Evolutionary conservation across 2,797 vertebrate genomes (phyloP).

Genomic region (Borostomias antarcticus): DNA sequence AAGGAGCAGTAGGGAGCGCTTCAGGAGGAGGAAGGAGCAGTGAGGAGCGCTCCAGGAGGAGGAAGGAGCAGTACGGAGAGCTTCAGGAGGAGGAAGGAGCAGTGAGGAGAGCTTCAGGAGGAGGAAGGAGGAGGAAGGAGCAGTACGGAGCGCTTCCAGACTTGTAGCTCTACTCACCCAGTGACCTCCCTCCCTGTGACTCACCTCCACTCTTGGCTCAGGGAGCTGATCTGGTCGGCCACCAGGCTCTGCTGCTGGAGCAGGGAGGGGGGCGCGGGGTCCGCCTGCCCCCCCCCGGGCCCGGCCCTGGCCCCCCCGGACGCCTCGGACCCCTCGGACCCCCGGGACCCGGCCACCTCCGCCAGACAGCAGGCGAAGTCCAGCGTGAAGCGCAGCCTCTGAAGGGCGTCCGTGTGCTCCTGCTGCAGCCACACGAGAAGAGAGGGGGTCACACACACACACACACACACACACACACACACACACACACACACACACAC

Average conservation of each 20-base stretch:
- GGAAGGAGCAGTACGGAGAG: too few relatives aligned
- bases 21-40: too few relatives aligned
- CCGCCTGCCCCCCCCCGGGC: constrained; percentile 50
- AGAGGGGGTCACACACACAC: neutral
- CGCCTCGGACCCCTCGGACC: constrained; percentile 48
- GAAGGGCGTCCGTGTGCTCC: constrained; percentile 93
- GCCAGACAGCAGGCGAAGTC: constrained; percentile 88
- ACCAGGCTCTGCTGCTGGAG: constrained; percentile 90
- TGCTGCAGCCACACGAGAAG: constrained; percentile 76
- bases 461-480: neutral
- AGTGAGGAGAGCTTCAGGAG: too few relatives aligned
- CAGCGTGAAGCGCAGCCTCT: constrained; percentile 88
- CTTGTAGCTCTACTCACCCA: neutral
- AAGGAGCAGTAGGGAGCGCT: too few relatives aligned
- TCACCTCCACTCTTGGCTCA: constrained; percentile 96
- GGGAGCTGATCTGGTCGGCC: constrained; percentile 95
- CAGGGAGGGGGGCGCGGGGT: constrained; percentile 64
- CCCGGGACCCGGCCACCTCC: constrained; percentile 87
- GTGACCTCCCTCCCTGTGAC: constrained; percentile 17
- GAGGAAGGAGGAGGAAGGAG: too few relatives aligned
- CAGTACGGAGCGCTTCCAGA: too few relatives aligned
- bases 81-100: too few relatives aligned
- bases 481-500: neutral
- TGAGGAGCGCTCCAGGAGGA: too few relatives aligned
- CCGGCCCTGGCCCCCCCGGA: neutral